Conservation (phyloP, 2,113 vertebrate genomes). For the Ictalurus furcatus region DNA sequence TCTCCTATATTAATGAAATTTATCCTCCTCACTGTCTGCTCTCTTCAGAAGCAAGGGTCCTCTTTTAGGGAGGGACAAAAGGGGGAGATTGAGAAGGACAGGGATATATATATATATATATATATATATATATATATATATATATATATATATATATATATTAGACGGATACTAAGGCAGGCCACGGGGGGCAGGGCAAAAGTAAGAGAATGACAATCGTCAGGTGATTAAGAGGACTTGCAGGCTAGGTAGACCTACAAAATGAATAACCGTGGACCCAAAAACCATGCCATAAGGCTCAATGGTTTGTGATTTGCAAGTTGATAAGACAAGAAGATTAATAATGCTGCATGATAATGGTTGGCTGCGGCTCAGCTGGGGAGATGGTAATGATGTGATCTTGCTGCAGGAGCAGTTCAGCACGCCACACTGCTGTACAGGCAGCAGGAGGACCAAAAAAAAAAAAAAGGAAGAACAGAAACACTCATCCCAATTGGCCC, state of each 20-base stretch:
- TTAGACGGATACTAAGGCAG: slow-evolving; percentile 66
- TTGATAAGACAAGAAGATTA: slow-evolving; percentile 99
- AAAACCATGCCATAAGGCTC: slow-evolving; percentile 99
- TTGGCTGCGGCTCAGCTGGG: slow-evolving; percentile 98
- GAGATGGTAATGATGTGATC: slow-evolving; percentile 99
- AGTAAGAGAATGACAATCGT: slow-evolving; percentile 96
- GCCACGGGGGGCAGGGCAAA: slow-evolving; percentile 85
- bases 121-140: too few relatives aligned
- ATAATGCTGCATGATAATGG: slow-evolving; percentile 99
- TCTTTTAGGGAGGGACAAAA: slow-evolving; percentile 62
- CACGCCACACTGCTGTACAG: slow-evolving; percentile 77
- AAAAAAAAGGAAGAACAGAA: slow-evolving; percentile 63
- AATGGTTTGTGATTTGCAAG: slow-evolving; percentile 99
- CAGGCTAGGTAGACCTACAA: slow-evolving; percentile 99
- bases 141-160: too few relatives aligned
- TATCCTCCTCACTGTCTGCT: slow-evolving; percentile 80
- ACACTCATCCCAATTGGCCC: slow-evolving; percentile 99
- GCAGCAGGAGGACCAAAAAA: slow-evolving; percentile 58
- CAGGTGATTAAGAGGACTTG: slow-evolving; percentile 98
- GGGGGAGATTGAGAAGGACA: slow-evolving; percentile 71
- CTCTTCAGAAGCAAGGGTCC: slow-evolving; percentile 71
- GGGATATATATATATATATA: slow-evolving; percentile 36
- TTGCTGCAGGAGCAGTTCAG: slow-evolving; percentile 98
- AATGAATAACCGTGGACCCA: slow-evolving; percentile 99
- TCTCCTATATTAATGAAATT: slow-evolving; percentile 92